These are phyloP conservation scores for Apeira syringaria DNA, from an alignment of 2,888 invertebrate species.

Conservation along the genomic window DNA sequence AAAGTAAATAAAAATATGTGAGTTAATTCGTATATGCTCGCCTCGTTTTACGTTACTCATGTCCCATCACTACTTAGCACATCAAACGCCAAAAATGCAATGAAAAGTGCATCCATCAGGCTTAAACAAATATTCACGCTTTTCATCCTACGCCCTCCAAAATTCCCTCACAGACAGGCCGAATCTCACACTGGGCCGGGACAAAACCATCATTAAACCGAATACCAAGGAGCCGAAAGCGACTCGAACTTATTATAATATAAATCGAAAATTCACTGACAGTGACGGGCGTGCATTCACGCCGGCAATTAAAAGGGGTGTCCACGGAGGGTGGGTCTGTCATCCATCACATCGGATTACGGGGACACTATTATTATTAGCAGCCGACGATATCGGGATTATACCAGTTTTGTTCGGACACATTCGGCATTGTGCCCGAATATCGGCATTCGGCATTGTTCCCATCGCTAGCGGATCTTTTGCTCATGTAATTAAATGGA, in stretches of 20 bases:
- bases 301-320: slow-evolving; percentile 80
- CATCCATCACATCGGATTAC: slow-evolving; percentile 75
- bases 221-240: slow-evolving; percentile 28
- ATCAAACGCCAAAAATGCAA: slow-evolving; percentile 27
- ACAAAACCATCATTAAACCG: slow-evolving; percentile 39
- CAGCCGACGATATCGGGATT: slow-evolving; percentile 69
- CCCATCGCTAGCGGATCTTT: slow-evolving; percentile 13
- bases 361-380: slow-evolving; percentile 77
- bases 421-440: slow-evolving; percentile 41
- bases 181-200: slow-evolving; percentile 27
- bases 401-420: slow-evolving; percentile 65
- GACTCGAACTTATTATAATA: slow-evolving; percentile 75
- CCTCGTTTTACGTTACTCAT: too few species aligned
- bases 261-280: slow-evolving; percentile 73
- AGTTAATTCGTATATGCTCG: too few species aligned
- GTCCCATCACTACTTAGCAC: slow-evolving; percentile 8
- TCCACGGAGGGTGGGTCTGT: slow-evolving; percentile 50
- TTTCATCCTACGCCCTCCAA: slow-evolving; percentile 19
- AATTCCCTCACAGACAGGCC: slow-evolving; percentile 16
- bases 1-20: too few species aligned
- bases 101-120: slow-evolving; percentile 27
- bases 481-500: slow-evolving; percentile 15
- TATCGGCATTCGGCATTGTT: slow-evolving; percentile 18
- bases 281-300: slow-evolving; percentile 67
- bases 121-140: slow-evolving; percentile 14